Evolutionary conservation across 2,888 invertebrate genomes (phyloP).

Genomic region (Lasius fuliginosus): DNA sequence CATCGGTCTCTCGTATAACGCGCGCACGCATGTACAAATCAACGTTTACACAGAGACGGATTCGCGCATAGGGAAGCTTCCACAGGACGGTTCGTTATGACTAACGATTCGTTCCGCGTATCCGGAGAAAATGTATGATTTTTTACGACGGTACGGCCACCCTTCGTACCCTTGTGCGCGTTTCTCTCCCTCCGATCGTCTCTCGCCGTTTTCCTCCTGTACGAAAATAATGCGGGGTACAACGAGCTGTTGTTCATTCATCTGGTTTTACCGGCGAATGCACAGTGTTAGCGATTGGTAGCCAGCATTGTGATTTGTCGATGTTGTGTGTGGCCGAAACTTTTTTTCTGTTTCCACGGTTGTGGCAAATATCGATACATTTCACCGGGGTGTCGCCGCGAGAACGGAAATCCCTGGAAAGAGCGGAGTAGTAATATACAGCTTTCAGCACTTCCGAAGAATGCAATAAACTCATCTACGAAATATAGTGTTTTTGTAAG

Average conservation of each 20-base stretch:
- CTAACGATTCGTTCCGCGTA: slow-evolving; percentile 63
- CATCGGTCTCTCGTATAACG: slow-evolving; percentile 28
- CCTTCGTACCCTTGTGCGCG: not conserved
- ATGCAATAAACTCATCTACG: not conserved
- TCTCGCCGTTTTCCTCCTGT: not conserved
- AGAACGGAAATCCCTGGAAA: slow-evolving; percentile 40
- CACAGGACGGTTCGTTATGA: slow-evolving; percentile 64
- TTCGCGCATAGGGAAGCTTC: slow-evolving; percentile 30
- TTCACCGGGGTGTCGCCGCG: slow-evolving; percentile 42
- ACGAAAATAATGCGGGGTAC: slow-evolving; percentile 58
- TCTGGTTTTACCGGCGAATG: slow-evolving; percentile 66
- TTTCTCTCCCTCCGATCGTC: not conserved
- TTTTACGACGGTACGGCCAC: slow-evolving; percentile 53
- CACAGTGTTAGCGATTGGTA: slow-evolving; percentile 39
- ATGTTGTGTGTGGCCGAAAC: slow-evolving; percentile 41
- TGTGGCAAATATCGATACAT: slow-evolving; percentile 54
- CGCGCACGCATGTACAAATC: slow-evolving; percentile 43
- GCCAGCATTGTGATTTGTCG: slow-evolving; percentile 49
- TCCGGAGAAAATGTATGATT: slow-evolving; percentile 59
- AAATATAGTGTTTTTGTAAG: not conserved
- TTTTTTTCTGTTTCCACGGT: slow-evolving; percentile 58
- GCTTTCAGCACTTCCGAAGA: slow-evolving; percentile 27
- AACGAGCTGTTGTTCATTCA: slow-evolving; percentile 67
- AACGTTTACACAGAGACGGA: slow-evolving; percentile 47
- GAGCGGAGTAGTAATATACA: slow-evolving; percentile 22